These are phyloP conservation scores for Tinea semifulvella DNA, from an alignment of 2,888 invertebrate genomes.

Conservation along the genomic window DNA sequence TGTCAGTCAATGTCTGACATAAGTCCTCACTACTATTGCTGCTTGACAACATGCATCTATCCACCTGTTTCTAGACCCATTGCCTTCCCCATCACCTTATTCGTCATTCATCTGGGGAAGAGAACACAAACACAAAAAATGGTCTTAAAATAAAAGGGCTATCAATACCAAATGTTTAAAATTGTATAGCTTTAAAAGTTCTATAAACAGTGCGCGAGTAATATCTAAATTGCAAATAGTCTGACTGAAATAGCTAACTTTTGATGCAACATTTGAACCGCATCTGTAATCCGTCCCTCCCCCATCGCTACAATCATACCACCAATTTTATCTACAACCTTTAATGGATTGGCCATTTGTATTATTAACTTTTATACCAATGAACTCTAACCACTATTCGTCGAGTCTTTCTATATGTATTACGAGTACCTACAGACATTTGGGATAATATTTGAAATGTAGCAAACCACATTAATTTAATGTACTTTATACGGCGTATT, in stretches of 20 bases:
- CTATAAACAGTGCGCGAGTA: background rate
- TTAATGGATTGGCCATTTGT: constrained; percentile 58
- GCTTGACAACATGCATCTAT: too few species aligned
- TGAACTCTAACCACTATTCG: constrained; percentile 5
- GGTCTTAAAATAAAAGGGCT: too few species aligned
- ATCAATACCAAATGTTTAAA: background rate
- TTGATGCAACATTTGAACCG: constrained; percentile 43
- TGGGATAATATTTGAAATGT: too few species aligned
- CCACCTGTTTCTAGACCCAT: too few species aligned
- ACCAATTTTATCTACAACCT: constrained; percentile 18
- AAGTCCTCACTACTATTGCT: too few species aligned
- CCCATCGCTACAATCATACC: constrained; percentile 18
- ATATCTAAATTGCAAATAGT: constrained; percentile 14
- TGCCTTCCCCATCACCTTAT: too few species aligned
- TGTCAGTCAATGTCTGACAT: too few species aligned
- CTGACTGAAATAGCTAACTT: constrained; percentile 4
- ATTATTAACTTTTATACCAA: constrained; percentile 28
- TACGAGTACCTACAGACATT: too few species aligned
- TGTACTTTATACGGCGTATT: too few species aligned
- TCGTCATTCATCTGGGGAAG: too few species aligned
- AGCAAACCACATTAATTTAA: too few species aligned
- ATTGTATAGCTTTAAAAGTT: background rate
- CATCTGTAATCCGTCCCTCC: constrained; percentile 37
- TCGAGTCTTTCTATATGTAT: background rate
- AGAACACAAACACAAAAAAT: too few species aligned